Conservation (phyloP, 1,140 invertebrate species). For the Sipha flava region DNA sequence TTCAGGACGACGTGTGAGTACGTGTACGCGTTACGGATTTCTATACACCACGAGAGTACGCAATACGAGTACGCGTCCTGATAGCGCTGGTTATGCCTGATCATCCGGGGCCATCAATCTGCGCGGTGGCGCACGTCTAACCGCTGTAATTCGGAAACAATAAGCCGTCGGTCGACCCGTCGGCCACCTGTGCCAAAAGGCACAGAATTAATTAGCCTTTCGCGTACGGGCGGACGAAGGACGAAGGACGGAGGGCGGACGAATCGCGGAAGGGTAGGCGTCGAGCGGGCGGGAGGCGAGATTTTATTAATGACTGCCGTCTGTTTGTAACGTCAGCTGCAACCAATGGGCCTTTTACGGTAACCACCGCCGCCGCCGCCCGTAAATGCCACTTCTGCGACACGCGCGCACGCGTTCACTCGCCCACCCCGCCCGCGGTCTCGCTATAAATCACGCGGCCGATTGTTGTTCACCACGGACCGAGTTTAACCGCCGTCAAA, state of each 20-base stretch:
- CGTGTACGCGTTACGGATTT: no score
- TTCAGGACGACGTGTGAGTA: no score
- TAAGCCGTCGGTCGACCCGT: not conserved
- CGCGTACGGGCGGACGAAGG: not conserved
- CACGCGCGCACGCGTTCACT: not conserved
- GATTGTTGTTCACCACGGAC: not conserved
- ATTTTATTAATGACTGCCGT: slow-evolving; percentile 24
- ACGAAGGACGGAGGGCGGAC: not conserved
- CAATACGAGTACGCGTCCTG: no score
- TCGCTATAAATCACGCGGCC: slow-evolving; percentile 8
- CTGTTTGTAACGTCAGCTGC: slow-evolving; percentile 32
- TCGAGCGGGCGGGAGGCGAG: not conserved
- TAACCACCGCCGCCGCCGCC: slow-evolving; percentile 16
- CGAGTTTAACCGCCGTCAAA: not conserved
- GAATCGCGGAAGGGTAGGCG: not conserved
- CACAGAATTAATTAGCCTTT: slow-evolving; percentile 9
- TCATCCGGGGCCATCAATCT: no score
- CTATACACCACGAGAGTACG: no score
- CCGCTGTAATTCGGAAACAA: not conserved
- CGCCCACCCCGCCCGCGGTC: not conserved
- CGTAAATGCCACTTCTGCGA: slow-evolving; percentile 24
- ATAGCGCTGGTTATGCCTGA: no score
- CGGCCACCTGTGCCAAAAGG: slow-evolving; percentile 20
- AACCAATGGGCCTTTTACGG: slow-evolving; percentile 28
- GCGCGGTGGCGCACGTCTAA: not conserved